These are phyloP conservation scores for Harlomillsia oculata DNA, from an alignment of 1,140 invertebrate genomes.

Conservation along the genomic window DNA sequence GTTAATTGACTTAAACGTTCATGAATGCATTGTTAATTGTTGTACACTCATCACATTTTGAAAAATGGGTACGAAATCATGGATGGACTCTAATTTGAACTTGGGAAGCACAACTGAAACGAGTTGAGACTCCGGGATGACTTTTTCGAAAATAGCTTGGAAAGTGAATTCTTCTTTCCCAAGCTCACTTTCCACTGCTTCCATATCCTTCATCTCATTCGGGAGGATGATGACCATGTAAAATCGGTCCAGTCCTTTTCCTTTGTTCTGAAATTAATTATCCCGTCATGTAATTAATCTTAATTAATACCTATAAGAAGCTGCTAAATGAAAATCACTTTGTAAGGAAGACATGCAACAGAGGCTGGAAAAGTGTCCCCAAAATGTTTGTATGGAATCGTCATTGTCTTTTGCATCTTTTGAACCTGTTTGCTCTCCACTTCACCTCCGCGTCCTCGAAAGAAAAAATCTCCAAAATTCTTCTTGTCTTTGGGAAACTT, in stretches of 20 bases:
- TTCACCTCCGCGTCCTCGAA: conserved; percentile 42
- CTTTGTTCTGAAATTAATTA: background rate
- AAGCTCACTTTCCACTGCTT: conserved; percentile 45
- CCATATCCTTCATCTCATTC: conserved; percentile 46
- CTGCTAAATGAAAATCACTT: conserved; percentile 42
- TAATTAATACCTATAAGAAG: background rate
- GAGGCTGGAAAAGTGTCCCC: conserved; percentile 54
- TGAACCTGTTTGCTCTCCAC: conserved; percentile 57
- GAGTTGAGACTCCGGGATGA: conserved; percentile 38
- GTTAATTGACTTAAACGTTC: background rate
- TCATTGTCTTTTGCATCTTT: conserved; percentile 35
- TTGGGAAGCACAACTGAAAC: conserved; percentile 53
- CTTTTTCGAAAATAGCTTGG: conserved; percentile 37
- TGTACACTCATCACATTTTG: background rate
- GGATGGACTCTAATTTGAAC: conserved; percentile 57
- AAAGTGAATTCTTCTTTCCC: conserved; percentile 41
- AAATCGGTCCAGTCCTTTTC: conserved; percentile 50
- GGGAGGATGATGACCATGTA: conserved; percentile 61
- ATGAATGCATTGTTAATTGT: background rate
- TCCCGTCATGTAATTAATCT: background rate
- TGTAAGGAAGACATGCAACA: conserved; percentile 67
- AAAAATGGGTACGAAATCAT: conserved; percentile 42
- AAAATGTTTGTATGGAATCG: conserved; percentile 53
- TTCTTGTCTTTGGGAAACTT: conserved; percentile 54
- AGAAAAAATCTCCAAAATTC: conserved; percentile 46